A percentile compares a stretch with the other conserved stretches of the same genome.
Evolutionary conservation across 2,797 vertebrate species (phyloP).

Genomic region (Acipenser oxyrinchus): DNA sequence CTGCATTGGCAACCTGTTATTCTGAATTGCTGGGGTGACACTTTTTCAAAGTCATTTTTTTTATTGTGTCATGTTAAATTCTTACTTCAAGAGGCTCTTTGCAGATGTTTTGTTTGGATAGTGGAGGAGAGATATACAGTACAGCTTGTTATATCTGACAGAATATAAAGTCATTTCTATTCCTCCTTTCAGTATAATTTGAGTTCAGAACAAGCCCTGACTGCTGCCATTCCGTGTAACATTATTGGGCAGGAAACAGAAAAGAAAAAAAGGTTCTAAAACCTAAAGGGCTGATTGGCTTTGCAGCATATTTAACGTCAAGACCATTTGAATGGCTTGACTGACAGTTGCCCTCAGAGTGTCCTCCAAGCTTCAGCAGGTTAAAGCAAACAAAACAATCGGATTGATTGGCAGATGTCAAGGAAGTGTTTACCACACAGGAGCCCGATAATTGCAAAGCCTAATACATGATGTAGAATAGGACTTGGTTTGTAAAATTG

Average conservation of each 20-base stretch:
- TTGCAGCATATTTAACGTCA: slow-evolving; percentile 15
- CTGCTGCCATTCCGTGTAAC: not conserved
- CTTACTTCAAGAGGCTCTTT: not conserved
- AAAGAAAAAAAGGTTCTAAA: not conserved
- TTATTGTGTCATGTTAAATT: slow-evolving; percentile 11
- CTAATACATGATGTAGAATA: slow-evolving; percentile 22
- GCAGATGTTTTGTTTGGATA: not conserved
- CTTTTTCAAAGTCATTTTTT: slow-evolving; percentile 6
- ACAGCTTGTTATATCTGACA: not conserved
- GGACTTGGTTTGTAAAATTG: slow-evolving; percentile 7
- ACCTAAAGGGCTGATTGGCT: slow-evolving; percentile 6
- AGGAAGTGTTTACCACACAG: slow-evolving; percentile 19
- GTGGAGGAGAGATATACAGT: not conserved
- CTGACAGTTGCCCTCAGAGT: slow-evolving; percentile 40
- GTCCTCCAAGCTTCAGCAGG: slow-evolving; percentile 32
- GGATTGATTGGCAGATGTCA: slow-evolving; percentile 41
- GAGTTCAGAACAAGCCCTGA: not conserved
- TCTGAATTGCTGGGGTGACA: not conserved
- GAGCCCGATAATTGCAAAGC: slow-evolving; percentile 16
- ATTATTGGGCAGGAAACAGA: not conserved
- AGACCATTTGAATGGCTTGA: slow-evolving; percentile 15
- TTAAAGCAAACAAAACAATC: slow-evolving; percentile 34
- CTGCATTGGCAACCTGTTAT: slow-evolving; percentile 5
- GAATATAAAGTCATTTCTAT: not conserved
- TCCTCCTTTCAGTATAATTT: not conserved